Percentiles rank a stretch among this genome's conserved stretches.
phyloP scores from a whole-genome alignment of 2,797 vertebrate species.

The Fringilla coelebs region DNA sequence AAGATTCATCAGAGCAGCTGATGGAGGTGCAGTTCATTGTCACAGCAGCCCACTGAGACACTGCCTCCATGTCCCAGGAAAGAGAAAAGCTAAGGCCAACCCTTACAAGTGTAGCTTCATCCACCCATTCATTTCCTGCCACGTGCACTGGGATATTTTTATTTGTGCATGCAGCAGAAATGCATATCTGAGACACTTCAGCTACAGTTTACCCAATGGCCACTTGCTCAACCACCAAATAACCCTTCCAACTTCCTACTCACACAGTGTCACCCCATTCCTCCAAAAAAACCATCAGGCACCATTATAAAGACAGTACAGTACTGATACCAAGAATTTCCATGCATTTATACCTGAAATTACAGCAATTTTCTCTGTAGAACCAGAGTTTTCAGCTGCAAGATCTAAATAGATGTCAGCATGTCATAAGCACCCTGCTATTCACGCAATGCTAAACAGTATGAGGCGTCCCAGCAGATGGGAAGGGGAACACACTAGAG shows the following conservation, averaged over 20 bases:
- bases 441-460: slow-evolving; percentile 27
- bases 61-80: not conserved
- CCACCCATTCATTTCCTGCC: not conserved
- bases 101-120: not conserved
- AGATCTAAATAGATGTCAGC: slow-evolving; percentile 47
- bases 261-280: not conserved
- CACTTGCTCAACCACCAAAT: slow-evolving; percentile 11
- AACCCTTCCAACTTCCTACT: slow-evolving; percentile 3
- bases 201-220: not conserved
- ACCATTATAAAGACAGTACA: slow-evolving; percentile 16
- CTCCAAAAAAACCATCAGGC: slow-evolving; percentile 6
- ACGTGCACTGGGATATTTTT: not conserved
- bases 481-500: not conserved
- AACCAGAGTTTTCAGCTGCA: slow-evolving; percentile 40
- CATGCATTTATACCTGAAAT: slow-evolving; percentile 54
- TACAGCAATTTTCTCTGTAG: slow-evolving; percentile 56
- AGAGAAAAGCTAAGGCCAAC: not conserved
- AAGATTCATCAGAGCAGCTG: not conserved
- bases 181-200: not conserved
- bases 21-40: not conserved
- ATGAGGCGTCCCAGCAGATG: not conserved
- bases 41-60: not conserved
- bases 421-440: slow-evolving; percentile 46
- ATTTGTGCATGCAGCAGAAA: not conserved
- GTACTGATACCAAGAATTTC: slow-evolving; percentile 43